phyloP scores from a whole-genome alignment of 2,113 vertebrate genomes.

The Lichenostomus cassidix region DNA sequence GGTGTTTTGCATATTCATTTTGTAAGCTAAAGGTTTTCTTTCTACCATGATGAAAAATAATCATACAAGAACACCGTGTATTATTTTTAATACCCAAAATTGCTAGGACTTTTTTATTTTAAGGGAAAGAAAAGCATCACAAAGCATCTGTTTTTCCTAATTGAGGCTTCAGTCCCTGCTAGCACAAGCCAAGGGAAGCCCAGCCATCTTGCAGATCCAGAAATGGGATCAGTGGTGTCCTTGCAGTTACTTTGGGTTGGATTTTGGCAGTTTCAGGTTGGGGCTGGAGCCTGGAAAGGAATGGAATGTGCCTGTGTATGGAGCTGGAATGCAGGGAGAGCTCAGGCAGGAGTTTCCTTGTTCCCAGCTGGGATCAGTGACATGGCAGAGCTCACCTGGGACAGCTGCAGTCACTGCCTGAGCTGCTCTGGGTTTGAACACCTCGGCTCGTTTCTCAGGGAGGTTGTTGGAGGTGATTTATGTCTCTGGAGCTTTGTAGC shows the following conservation, averaged over 20 bases:
- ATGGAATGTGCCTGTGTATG: rapidly evolving
- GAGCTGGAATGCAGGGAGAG: background rate
- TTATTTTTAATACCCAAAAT: background rate
- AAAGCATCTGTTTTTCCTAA: rapidly evolving
- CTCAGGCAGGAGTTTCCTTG: rapidly evolving
- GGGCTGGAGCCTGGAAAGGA: background rate
- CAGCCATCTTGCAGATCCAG: no score
- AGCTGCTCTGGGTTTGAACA: background rate
- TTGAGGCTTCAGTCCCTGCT: rapidly evolving
- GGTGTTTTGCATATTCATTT: background rate
- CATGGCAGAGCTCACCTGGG: background rate
- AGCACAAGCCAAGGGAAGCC: background rate
- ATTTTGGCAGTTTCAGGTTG: background rate
- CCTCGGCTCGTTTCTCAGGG: background rate
- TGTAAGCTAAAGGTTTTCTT: background rate
- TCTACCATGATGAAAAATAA: background rate
- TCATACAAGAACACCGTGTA: background rate
- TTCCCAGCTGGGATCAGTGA: background rate
- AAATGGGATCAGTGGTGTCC: background rate
- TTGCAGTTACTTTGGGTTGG: background rate
- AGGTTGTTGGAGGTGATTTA: rapidly evolving
- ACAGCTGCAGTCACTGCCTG: no score
- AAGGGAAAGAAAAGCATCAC: rapidly evolving
- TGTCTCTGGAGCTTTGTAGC: background rate
- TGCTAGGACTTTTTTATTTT: background rate